Percentiles rank a stretch among this genome's conserved stretches.
phyloP scores from a whole-genome alignment of 2,888 invertebrate genomes.

The Caenorhabditis panamensis region DNA sequence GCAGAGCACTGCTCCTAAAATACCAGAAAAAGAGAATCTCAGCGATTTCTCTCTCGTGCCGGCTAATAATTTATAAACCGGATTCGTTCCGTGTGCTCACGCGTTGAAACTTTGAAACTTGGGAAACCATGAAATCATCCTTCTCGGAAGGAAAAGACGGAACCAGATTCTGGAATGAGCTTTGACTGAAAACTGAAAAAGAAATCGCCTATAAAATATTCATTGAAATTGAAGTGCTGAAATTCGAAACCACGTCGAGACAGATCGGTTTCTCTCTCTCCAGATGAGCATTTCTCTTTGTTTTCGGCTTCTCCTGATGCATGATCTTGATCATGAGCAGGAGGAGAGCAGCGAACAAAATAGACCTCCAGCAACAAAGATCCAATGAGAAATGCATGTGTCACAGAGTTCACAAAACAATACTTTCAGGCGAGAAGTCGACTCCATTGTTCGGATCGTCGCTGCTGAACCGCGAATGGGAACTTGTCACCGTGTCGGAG shows the following conservation, averaged over 20 bases:
- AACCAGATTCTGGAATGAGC: neutral
- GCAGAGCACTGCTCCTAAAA: neutral
- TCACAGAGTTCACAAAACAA: neutral
- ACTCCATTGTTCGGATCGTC: slow-evolving; percentile 63
- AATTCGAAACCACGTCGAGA: slow-evolving; percentile 26
- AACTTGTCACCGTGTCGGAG: slow-evolving; percentile 83
- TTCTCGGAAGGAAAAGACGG: neutral
- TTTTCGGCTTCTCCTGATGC: slow-evolving; percentile 8
- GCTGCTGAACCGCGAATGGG: slow-evolving; percentile 81
- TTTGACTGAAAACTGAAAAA: neutral
- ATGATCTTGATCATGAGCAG: slow-evolving; percentile 1
- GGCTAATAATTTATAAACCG: slow-evolving; percentile 42
- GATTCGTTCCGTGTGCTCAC: slow-evolving; percentile 51
- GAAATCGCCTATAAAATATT: slow-evolving; percentile 35
- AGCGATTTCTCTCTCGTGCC: slow-evolving; percentile 17
- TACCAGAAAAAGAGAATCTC: slow-evolving; percentile 10
- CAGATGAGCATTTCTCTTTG: neutral
- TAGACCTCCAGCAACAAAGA: too few species aligned
- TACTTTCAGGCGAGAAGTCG: slow-evolving; percentile 73
- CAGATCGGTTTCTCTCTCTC: slow-evolving; percentile 8
- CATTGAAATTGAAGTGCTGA: slow-evolving; percentile 45
- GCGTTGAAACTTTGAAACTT: slow-evolving; percentile 27
- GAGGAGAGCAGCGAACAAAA: neutral
- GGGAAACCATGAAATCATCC: neutral
- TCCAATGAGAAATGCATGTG: slow-evolving; percentile 7